phyloP scores from a whole-genome alignment of 1,140 invertebrate genomes.

The Leptinotarsa defecta region DNA sequence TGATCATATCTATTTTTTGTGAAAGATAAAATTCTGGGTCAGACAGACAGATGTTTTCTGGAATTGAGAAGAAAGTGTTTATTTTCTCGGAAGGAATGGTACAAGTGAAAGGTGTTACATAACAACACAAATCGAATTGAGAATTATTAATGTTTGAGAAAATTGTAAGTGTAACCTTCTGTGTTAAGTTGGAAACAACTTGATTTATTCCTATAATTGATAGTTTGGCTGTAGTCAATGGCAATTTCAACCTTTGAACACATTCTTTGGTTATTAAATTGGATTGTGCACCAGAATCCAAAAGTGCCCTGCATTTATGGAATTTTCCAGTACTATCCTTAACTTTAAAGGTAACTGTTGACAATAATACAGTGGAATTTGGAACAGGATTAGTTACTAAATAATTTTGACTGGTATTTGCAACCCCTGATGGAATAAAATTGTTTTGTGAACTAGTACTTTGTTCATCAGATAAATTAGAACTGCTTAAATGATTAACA shows the following conservation, averaged over 20 bases:
- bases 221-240: slow-evolving; percentile 9
- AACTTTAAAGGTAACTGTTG: slow-evolving; percentile 12
- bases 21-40: slow-evolving; percentile 40
- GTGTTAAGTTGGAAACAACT: background rate
- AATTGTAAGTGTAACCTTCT: background rate
- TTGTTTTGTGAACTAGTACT: background rate
- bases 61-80: slow-evolving; percentile 36
- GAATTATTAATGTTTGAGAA: slow-evolving; percentile 5
- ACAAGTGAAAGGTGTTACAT: slow-evolving; percentile 19
- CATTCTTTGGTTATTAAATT: slow-evolving; percentile 25
- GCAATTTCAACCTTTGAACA: slow-evolving; percentile 23
- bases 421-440: too few species aligned
- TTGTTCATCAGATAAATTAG: slow-evolving; percentile 24
- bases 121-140: slow-evolving; percentile 18
- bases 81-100: slow-evolving; percentile 36
- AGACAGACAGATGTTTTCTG: slow-evolving; percentile 39
- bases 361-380: slow-evolving; percentile 7
- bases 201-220: slow-evolving; percentile 15
- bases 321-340: slow-evolving; percentile 26
- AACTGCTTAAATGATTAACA: slow-evolving; percentile 15
- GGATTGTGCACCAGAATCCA: slow-evolving; percentile 18
- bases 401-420: too few species aligned
- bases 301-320: slow-evolving; percentile 9
- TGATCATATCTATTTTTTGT: slow-evolving; percentile 39
- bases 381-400: background rate